Conservation (phyloP, 2,888 invertebrate species). For the Diarsia brunnea region DNA sequence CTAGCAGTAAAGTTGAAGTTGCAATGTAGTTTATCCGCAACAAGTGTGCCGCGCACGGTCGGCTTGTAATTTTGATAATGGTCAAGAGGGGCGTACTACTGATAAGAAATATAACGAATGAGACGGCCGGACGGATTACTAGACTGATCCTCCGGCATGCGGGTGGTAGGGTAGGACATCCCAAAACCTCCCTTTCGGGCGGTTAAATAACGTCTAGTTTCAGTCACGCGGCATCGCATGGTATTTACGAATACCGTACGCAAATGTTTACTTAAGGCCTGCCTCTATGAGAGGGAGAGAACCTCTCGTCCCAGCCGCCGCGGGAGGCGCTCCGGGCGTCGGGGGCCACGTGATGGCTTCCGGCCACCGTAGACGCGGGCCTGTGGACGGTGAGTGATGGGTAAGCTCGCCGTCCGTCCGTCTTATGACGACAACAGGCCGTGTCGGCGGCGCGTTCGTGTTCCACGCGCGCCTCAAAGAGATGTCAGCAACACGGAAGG, state of each 20-base stretch:
- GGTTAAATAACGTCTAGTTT: conserved; percentile 21
- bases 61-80: conserved; percentile 84
- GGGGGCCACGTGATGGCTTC: too few relatives aligned
- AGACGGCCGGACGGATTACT: conserved; percentile 43
- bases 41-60: conserved; percentile 67
- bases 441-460: too few relatives aligned
- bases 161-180: conserved; percentile 52
- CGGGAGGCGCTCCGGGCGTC: too few relatives aligned
- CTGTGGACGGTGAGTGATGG: too few relatives aligned
- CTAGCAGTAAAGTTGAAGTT: conserved; percentile 60
- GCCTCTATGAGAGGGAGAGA: too few relatives aligned
- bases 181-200: conserved; percentile 60
- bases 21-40: conserved; percentile 66
- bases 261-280: conserved; percentile 39
- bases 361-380: too few relatives aligned
- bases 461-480: too few relatives aligned
- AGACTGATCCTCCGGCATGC: conserved; percentile 24
- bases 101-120: conserved; percentile 77
- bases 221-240: conserved; percentile 6
- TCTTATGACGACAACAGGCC: too few relatives aligned
- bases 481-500: too few relatives aligned
- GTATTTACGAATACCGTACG: conserved; percentile 33
- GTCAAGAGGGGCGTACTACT: conserved; percentile 71
- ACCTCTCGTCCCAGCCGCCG: too few relatives aligned
- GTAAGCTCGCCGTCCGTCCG: too few relatives aligned